phyloP scores from a whole-genome alignment of 2,797 vertebrate species.

The Poecile montanus region DNA sequence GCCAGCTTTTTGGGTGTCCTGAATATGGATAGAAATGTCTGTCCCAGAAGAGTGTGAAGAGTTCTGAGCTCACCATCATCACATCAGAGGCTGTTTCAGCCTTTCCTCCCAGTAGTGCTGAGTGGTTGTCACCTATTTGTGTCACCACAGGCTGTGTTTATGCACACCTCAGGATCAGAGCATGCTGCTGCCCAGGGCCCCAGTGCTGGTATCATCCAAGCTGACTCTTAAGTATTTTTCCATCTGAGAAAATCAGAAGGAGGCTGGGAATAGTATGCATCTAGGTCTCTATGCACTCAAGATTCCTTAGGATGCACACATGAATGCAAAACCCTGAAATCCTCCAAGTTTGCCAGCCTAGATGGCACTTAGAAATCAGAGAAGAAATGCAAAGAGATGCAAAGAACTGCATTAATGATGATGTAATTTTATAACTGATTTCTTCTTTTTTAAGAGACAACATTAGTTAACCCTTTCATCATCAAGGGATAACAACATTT shows the following conservation, averaged over 20 bases:
- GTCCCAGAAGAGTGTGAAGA: not conserved
- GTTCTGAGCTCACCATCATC: not conserved
- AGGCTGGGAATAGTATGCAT: not conserved
- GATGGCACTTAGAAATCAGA: not conserved
- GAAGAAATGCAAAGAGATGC: not conserved
- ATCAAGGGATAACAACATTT: not conserved
- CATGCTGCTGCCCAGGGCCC: not conserved
- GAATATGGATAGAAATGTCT: not conserved
- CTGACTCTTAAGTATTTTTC: not conserved
- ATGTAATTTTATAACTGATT: not conserved
- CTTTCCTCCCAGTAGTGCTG: not conserved
- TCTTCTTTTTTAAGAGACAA: not conserved
- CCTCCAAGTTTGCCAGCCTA: not conserved
- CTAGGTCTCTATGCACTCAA: not conserved
- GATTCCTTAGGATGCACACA: not conserved
- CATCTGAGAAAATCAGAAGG: not conserved
- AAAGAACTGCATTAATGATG: not conserved
- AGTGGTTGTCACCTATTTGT: not conserved
- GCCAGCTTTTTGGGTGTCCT: not conserved
- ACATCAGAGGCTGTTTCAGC: not conserved
- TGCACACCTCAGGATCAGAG: not conserved
- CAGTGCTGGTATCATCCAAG: not conserved
- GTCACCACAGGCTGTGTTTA: not conserved
- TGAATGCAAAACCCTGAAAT: not conserved
- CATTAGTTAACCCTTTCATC: not conserved